Percentiles rank a stretch among this genome's conserved stretches.
phyloP scores from a whole-genome alignment of 2,888 invertebrate species.

The Psylliodes chrysocephalus region DNA sequence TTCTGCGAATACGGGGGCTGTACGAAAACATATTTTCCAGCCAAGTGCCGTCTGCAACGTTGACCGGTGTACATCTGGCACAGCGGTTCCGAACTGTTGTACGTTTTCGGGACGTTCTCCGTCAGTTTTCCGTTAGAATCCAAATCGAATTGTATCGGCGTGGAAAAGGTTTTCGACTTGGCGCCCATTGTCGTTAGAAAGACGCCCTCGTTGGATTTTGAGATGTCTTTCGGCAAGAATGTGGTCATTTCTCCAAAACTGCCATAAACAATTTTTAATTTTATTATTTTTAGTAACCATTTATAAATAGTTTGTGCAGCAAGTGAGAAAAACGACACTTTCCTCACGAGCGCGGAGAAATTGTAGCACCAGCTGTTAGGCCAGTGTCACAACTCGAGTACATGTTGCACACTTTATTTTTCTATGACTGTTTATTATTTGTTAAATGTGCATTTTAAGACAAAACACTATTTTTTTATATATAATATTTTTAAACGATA shows the following conservation, averaged over 20 bases:
- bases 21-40: conserved; percentile 86
- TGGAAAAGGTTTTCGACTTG: conserved; percentile 50
- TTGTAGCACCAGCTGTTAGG: no score
- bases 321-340: no score
- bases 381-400: no score
- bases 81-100: conserved; percentile 67
- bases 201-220: conserved; percentile 33
- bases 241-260: conserved; percentile 50
- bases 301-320: no score
- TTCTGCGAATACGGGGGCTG: conserved; percentile 82
- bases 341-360: no score
- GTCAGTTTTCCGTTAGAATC: conserved; percentile 49
- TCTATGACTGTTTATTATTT: no score
- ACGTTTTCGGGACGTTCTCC: conserved; percentile 42
- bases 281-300: no score
- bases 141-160: conserved; percentile 51
- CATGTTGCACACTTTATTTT: no score
- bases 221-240: conserved; percentile 47
- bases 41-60: conserved; percentile 82
- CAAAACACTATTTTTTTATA: no score
- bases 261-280: conserved; percentile 22
- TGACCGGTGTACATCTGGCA: conserved; percentile 85
- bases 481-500: no score
- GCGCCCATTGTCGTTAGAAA: conserved; percentile 39
- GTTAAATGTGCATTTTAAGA: no score